A percentile compares a stretch with the other conserved stretches of the same genome.
phyloP scores from a whole-genome alignment of 2,888 invertebrate species.

The Drosophila tanythrix region DNA sequence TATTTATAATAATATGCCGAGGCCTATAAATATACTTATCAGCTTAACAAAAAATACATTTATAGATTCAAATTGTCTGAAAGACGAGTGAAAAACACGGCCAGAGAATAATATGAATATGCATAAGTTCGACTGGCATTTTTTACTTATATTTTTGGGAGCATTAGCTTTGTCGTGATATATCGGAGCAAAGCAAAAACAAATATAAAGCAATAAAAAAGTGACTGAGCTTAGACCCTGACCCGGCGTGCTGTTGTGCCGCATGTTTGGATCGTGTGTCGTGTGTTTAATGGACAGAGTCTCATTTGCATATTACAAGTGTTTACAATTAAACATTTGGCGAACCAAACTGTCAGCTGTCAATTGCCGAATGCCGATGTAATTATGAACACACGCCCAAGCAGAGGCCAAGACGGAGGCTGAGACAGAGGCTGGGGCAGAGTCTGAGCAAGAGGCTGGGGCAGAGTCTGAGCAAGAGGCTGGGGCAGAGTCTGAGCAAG shows the following conservation, averaged over 20 bases:
- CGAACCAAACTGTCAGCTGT: constrained; percentile 46
- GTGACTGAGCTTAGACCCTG: constrained; percentile 45
- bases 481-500: too few species aligned
- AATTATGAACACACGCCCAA: constrained; percentile 42
- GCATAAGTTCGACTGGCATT: constrained; percentile 40
- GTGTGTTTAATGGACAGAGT: constrained; percentile 15
- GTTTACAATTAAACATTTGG: constrained; percentile 72
- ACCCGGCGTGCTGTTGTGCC: constrained; percentile 36
- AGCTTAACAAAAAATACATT: constrained; percentile 17
- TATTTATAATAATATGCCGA: constrained; percentile 6
- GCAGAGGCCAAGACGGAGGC: constrained; percentile 1
- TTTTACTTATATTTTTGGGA: constrained; percentile 11
- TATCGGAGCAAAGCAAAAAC: constrained; percentile 26
- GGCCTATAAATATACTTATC: constrained; percentile 39
- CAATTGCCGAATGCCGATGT: constrained; percentile 43
- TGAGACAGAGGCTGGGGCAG: background rate
- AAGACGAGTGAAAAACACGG: constrained; percentile 12
- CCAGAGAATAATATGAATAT: constrained; percentile 59
- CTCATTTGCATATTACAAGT: constrained; percentile 79
- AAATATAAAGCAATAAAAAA: constrained; percentile 1
- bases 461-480: background rate
- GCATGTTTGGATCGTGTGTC: constrained; percentile 9
- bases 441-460: constrained; percentile 1
- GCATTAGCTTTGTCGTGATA: constrained; percentile 60
- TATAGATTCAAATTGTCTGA: constrained; percentile 27